Evolutionary conservation across 2,113 vertebrate genomes (phyloP).

Genomic region (Nanger granti): DNA sequence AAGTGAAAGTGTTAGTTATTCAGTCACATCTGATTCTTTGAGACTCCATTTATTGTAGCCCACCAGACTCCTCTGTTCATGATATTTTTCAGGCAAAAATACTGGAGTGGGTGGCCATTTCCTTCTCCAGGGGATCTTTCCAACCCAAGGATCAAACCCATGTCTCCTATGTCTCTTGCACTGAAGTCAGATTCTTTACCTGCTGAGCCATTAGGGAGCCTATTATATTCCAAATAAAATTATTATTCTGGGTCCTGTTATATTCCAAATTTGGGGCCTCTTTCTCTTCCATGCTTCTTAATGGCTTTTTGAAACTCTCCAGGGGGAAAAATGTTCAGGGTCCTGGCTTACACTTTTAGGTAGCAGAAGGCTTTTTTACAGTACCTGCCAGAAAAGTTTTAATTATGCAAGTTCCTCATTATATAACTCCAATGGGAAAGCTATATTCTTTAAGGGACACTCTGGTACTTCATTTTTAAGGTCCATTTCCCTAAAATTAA

Average conservation of each 20-base stretch:
- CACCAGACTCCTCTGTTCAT: neutral
- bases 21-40: neutral
- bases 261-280: neutral
- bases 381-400: constrained; percentile 41
- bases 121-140: neutral
- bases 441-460: constrained; percentile 42
- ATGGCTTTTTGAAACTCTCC: neutral
- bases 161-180: neutral
- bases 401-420: constrained; percentile 44
- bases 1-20: neutral
- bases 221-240: neutral
- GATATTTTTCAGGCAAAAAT: neutral
- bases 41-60: neutral
- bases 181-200: neutral
- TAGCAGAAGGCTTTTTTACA: constrained; percentile 36
- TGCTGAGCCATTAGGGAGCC: neutral
- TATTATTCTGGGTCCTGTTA: neutral
- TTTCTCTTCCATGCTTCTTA: neutral
- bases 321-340: neutral
- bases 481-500: constrained; percentile 1
- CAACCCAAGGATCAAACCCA: neutral
- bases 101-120: neutral
- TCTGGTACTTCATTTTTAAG: neutral
- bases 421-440: constrained; percentile 13
- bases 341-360: constrained; percentile 14